Base-by-base conservation (phyloP, 2,797 vertebrate genomes). In the Tamandua tetradactyla region DNA sequence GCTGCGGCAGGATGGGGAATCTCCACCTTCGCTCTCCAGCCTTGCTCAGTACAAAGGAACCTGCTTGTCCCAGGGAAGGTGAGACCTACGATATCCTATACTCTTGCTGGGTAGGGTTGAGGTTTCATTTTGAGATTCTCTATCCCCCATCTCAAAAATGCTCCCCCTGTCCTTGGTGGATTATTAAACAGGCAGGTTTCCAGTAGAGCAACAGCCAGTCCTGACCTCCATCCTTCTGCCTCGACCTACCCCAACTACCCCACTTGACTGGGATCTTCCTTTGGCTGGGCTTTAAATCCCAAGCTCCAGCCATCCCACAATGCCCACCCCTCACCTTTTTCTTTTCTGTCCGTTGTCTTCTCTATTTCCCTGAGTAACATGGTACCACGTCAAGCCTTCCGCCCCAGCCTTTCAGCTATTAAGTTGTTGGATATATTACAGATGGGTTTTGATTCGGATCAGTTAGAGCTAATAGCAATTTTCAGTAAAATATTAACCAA, bases 401-500 rank as follows among this genome's bases (percentile, higher is more conserved):
- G 12, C 42, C 49, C 82, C 6, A 44, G 0, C 47, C 40, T 55
- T 86, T 93, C 80, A 89, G 87, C 98, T 98, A 98, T 98, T 98
- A 98, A 98, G 98, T 98, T 98, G 98, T 98, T 98, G 97, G 93
- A 90, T 95, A 66, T 93, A 94, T 98, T 97, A 97, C 94, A 97
- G 93, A 95, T 87, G 91, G 97, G 96, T 96, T 97, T 97, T 97
- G 97, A 97, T 98, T 98, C 94, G 94, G 96, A 98, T 98, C 97
- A 98, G 97, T 97, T 96, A 97, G 96, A 98, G 96, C 98, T 97
- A 98, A 98, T 97, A 98, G 85, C 96, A 98, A 98, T 98, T 98
- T 98, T 98, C 98, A 97, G 95, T 97, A 97, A 98, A 98, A 98
- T 97, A 98, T 98, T 98, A 98, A 98, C 98, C 98, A 98, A 98